Percentiles rank a stretch among this genome's conserved stretches.
Evolutionary conservation across 2,888 invertebrate genomes (phyloP).

Genomic region (Augiades crinisus): DNA sequence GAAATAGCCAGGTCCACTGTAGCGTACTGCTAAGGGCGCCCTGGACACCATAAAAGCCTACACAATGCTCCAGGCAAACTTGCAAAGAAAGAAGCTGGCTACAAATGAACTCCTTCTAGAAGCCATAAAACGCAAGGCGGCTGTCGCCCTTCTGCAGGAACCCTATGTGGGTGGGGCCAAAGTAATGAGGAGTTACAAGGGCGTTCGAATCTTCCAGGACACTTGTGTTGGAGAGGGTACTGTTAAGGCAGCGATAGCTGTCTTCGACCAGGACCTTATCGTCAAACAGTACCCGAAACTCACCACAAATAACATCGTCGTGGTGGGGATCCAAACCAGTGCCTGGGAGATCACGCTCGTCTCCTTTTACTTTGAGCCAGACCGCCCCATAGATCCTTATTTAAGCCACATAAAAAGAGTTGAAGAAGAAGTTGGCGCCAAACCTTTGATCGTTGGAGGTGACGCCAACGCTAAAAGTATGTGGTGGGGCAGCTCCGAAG

Average conservation of each 20-base stretch:
- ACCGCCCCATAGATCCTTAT: background rate
- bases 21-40: background rate
- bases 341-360: background rate
- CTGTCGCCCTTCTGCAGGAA: too few species aligned
- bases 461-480: background rate
- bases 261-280: background rate
- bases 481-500: too few species aligned
- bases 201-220: background rate
- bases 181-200: background rate
- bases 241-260: background rate
- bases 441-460: background rate
- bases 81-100: background rate
- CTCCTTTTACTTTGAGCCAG: background rate
- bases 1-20: conserved; percentile 6
- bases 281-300: background rate
- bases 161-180: background rate
- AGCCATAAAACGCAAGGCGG: background rate
- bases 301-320: too few species aligned
- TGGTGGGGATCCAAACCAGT: too few species aligned
- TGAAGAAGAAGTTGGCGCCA: background rate
- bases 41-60: background rate
- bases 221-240: background rate
- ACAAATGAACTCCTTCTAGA: background rate
- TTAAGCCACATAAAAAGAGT: background rate
- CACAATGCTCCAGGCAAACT: background rate